Base-by-base conservation (phyloP, 2,113 vertebrate species). In the Apistogramma diplotaenia region DNA sequence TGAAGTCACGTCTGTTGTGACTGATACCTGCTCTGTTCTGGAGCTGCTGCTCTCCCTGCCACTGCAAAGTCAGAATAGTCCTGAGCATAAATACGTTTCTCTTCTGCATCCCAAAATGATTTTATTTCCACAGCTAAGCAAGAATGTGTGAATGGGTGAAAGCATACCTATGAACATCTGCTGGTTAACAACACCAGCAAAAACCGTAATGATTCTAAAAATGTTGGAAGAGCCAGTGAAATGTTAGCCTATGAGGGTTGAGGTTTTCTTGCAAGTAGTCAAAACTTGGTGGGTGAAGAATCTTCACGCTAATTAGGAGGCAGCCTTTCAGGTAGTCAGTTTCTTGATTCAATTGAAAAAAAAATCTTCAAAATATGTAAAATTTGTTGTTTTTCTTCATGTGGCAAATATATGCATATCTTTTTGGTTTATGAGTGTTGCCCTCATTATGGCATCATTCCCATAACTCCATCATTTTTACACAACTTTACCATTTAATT, bases 91-190 rank as follows among this genome's bases (percentile, higher is more conserved):
- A 37, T 37, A 37, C 11, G 21, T 37, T 61, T 62, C 0, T 3
- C 33, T 40, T 65, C 3, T 65, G 35, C 21, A 43, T 25, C 13
- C 7, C 1, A 4, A 40, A 62, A 40, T 37, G 4, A 0, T 40
- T 62, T 62, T 40, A 19, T 3, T 16, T 40, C 11, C 11, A 12
- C 37, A 4, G 23, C 60, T 40, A n/a, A 40, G 60, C 12, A 40
- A 40, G 12, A 43, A 10, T 43, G 35, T 43, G 60, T 65, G 43
- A 65, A 2, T 5, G 35, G 16, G 60, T 62, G 12, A 23, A 65
- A 10, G 60, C 8, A 0, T 21, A 16, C 25, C 21, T 8, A 62
- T 9, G 35, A 40, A 23, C 7, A 2, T 25, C 21, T 43, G 21
- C 61, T 65, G 35, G 35, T 49, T 65, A 65, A 25, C 1, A 25